Base-by-base conservation (phyloP, 2,113 vertebrate genomes). In the Tragulus kanchil region DNA sequence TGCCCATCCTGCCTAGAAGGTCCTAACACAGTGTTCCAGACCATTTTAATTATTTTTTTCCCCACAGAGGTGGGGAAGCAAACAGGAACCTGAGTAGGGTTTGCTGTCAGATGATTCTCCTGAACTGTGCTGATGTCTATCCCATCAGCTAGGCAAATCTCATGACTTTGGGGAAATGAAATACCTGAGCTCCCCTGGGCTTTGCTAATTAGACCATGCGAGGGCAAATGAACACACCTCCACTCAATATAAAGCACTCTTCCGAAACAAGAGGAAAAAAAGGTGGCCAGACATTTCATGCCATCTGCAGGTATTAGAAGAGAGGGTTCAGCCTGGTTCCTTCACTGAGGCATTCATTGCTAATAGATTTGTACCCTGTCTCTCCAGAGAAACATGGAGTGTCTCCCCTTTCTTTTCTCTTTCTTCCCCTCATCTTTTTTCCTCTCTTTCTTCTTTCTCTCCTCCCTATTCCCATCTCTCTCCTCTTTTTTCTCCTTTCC, bases 221-320 rank as follows among this genome's bases (percentile, higher is more conserved):
- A 73, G 64, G 91, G 50, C 16, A 56, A 91, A 75, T 85, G 28
- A 71, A 52, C 17, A 91, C 0, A 45, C 25, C 26, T 58, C 25
- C 36, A 17, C 10, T 75, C 77, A 92, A 92, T 3, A 25, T 42
- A 85, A 62, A 59, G 12, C 36, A 82, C 94, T 65, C 50, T 64
- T 92, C 23, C 25, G 77, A n/a, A 86, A 56, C 48, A 78, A 90
- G 52, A 50, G 48, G 45, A 95, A 90, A 77, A 10, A 50, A 28
- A n/a, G 45, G 65, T 54, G 81, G 45, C 6, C 36, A 87, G 67
- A 3, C 69, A 45, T 11, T 62, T 64, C 15, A 50, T 13, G 36
- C 25, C n/a, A 59, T 62, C 65, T 78, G 16, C 25, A 52, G 25
- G n/a, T 11, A 71, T 14, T 56, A 62, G 10, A 52, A 8, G 9